Base-by-base conservation (phyloP, 1,140 invertebrate species). In the Vanessa atalanta region DNA sequence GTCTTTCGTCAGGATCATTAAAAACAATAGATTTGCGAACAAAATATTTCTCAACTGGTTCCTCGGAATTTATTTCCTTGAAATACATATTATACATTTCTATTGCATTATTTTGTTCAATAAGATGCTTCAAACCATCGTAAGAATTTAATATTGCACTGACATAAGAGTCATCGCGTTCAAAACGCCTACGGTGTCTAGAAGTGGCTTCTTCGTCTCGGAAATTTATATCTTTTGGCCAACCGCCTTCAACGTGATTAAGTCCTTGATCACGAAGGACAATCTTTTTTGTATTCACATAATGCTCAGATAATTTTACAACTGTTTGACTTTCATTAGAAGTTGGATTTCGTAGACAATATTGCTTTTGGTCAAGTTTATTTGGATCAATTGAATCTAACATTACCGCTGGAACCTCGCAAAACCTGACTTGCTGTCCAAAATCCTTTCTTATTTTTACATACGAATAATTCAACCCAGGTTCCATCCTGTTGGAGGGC, bases 211-310 rank as follows among this genome's bases (percentile, higher is more conserved):
- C 98, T 37, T 96, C 94, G 87, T 99, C 98, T 20, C 94, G 93
- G 80, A 95, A 95, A 85, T 98, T 97, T 63, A 99, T 95, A 81
- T 99, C 98, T 93, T 98, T 98, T 0, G 98, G 98, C 98, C 98
- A 99, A 1, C 98, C 98, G 50, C 98, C 98, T 93, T 99, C 98
- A 14, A 95, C 94, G 86, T 99, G 98, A 77, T 96, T 96, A 83
- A 98, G 96, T 1, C 97, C 96, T 23, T 93, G 90, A 73, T 95
- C 94, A 73, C 95, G 95, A 82, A 95, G 96, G 69, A 96, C 95
- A 72, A 96, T 96, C 79, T 96, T 82, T 72, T 90, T 83, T 8
- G 94, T 94, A 71, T 94, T 94, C 76, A 95, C 94, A 85, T 95
- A 93, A 78, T 95, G 94, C 61, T 93, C 83, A n/a, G 95, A 93